Evolutionary conservation across 2,888 invertebrate genomes (phyloP), one percentile per base, ranked within the genome.

Genomic region (Tryphoninae sp.): DNA sequence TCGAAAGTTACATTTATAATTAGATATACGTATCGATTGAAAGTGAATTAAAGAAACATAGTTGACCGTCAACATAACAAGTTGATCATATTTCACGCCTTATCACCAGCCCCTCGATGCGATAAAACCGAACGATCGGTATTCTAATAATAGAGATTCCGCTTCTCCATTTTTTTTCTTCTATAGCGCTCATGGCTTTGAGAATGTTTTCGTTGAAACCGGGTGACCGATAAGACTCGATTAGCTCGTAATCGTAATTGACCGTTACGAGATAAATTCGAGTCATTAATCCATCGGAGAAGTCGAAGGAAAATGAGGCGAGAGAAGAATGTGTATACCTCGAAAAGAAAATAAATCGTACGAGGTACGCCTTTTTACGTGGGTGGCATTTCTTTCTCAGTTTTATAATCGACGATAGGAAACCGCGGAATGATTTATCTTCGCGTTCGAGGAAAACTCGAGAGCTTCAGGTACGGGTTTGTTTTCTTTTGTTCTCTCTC

Each of bases 181-280:
- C 53, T 51, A 22, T 26, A 6, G 71, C 59, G 51, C 62, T 62
- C 22, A 45, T 58, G 58, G 62, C 58, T 72, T 68, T 61, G 22
- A 67, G 65, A 72, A 78, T 45, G 58, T 45, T 77, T 77, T 23
- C 76, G 40, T 77, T 78, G 69, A 77, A 82, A 64, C 16, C 80
- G 80, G 55, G 64, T 78, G 76, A 82, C 73, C 83, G 83, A 85
- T 85, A 83, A 84, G 68, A 33, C 55, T 33, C 80, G 71, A 62
- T 45, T 62, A 58, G 74, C 64, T 53, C 67, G 58, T 26, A 53
- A 78, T 65, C 58, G 78, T 84, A 84, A 80, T 83, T 80, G 77
- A 64, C 77, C 80, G 59, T 77, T 75, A 65, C 65, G 81, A 75
- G 84, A 83, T 82, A 79, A 81, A 64, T 22, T 42, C 49, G 58